Evolutionary conservation across 2,797 vertebrate species (phyloP).

Genomic region (Phrynocephalus vlangalii): DNA sequence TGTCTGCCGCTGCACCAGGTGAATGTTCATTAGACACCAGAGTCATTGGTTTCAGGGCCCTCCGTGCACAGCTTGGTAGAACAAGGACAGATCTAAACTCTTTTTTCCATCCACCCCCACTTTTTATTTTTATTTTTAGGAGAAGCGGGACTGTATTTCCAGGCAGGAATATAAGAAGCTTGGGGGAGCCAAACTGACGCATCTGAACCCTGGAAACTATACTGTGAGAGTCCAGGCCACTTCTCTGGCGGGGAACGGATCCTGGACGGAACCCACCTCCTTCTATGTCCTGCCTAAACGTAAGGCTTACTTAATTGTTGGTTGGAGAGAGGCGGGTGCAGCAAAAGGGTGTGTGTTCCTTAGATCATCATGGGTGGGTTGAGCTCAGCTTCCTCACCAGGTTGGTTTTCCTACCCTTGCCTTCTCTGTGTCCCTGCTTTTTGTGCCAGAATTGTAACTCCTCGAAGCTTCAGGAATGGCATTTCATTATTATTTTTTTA

Average conservation of each 20-base stretch:
- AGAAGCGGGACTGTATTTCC: slow-evolving; percentile 92
- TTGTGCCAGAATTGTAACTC: no score
- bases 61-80: not conserved
- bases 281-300: slow-evolving; percentile 93
- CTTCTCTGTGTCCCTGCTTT: no score
- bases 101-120: not conserved
- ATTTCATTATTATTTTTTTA: no score
- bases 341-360: not conserved
- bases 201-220: slow-evolving; percentile 92
- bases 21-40: no score
- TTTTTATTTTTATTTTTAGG: slow-evolving; percentile 65
- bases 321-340: not conserved
- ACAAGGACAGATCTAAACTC: not conserved
- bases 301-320: slow-evolving; percentile 71
- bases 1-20: not conserved
- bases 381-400: no score
- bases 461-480: no score
- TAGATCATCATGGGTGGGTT: not conserved
- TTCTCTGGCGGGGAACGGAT: slow-evolving; percentile 94
- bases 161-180: slow-evolving; percentile 89
- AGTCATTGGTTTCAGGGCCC: no score
- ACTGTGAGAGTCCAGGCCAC: slow-evolving; percentile 91
- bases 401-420: no score
- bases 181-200: slow-evolving; percentile 86
- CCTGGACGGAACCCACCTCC: slow-evolving; percentile 91